Base-by-base conservation (phyloP, 1,140 invertebrate species). In the Zaprionus camerounensis region DNA sequence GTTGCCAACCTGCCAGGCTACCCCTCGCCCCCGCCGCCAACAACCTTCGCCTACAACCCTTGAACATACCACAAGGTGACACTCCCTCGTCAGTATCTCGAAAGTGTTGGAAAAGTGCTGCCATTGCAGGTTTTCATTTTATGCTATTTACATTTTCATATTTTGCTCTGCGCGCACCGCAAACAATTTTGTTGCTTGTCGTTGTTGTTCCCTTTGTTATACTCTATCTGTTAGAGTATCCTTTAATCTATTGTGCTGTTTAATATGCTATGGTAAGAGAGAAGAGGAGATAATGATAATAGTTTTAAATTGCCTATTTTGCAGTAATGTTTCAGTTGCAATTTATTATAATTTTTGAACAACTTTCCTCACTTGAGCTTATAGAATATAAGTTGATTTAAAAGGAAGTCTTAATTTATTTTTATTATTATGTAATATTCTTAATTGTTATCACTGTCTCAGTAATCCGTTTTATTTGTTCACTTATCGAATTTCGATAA, bases 91-190 rank as follows among this genome's bases (percentile, higher is more conserved):
- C 58, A 36, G 9, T 64, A 51, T 28, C 36, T 74, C 55, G 24
- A 77, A 79, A 85, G 82, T 86, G 83, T 86, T 81, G 76, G 69
- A 86, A 86, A 86, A 86, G 82, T 86, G 82, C 82, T 86, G 83
- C 82, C 82, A 76, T 79, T 86, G 82, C 82, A 86, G 69, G 82
- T 85, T 86, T 86, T 82, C 82, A 77, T 86, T 86, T 86, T 86
- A 80, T 86, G 82, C 76, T 86, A 86, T 86, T 86, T 86, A 86
- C 82, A 86, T 86, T 86, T 86, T 82, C 77, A 86, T 86, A 86
- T 84, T 84, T 86, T 85, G 66, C 71, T 71, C 74, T 63, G 61
- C 56, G 82, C 71, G 71, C 78, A 84, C 82, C 82, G 75, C 82
- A 84, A 84, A 84, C 82, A 78, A 84, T 81, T 84, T 84, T 78